Base-by-base conservation (phyloP, 1,140 invertebrate genomes). In the Apis dorsata region DNA sequence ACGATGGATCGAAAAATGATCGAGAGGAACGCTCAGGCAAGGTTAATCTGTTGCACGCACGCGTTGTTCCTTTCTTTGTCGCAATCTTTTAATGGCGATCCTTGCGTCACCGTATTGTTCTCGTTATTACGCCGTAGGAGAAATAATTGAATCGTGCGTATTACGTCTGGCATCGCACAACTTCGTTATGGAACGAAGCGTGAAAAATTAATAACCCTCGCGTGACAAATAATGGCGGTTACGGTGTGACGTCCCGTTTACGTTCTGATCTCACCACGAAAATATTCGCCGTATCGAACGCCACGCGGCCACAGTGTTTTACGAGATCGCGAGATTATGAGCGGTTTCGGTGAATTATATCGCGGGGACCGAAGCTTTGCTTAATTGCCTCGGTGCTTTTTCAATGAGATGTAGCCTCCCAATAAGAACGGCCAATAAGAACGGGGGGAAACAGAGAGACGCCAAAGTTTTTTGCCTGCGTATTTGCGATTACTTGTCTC, bases 401-500 rank as follows among this genome's bases (percentile, higher is more conserved):
- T 75, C 79, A 49, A 66, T 51, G 72, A 75, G n/a, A 53, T 53
- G 63, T 21, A 49, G 55, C 34, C 71, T 34, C 21, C 34, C 34
- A 34, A 24, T 24, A 49, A 13, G 60, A 9, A 24, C 15, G 4
- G 17, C 21, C 60, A 79, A 60, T 62, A 60, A 71, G 68, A 79
- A 51, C 57, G 77, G 9, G 49, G 13, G 59, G 21, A 60, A 28
- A 44, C 71, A 74, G 76, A 85, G 84, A 84, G 81, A 76, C 79
- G 83, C 15, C 59, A 49, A 81, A 81, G 73, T 87, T 87, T 87
- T 63, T 87, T 85, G 74, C 4, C 75, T 82, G 76, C 63, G 79
- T 86, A 88, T 88, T 44, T 63, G 84, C 87, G 75, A 85, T 78
- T 73, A 80, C 73, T 88, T 75, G 79, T 88, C 77, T 71, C 73